Evolutionary conservation across 2,888 invertebrate genomes (phyloP), one percentile per base, ranked within the genome.

Genomic region (Tetrapedia diversipes): DNA sequence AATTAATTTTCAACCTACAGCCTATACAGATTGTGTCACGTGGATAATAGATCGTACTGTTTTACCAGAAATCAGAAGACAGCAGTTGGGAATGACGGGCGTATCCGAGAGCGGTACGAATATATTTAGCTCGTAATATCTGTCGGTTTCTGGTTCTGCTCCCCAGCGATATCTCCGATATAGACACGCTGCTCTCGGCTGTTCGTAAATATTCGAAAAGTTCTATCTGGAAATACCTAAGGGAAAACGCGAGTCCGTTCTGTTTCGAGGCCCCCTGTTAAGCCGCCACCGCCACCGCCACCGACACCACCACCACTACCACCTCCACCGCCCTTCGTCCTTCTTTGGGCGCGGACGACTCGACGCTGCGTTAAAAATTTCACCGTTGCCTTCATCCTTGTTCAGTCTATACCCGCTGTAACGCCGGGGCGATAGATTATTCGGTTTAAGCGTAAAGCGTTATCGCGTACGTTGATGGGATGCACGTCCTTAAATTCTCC

Each of bases 151-250:
- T 41, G 65, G 22, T 56, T 49, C 37, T 43, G 43, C 45, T 76
- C 76, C 45, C 34, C 14, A n/a, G 63, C 45, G 68, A 47, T 45
- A 59, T 16, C 19, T 8, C 22, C 34, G 49, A 60, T 56, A 61
- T 43, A 29, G 49, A 22, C 43, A 32, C 22, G 7, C 45, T n/a
- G n/a, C n/a, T n/a, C n/a, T 24, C 68, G 24, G 27, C 37, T 67
- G 47, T 65, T 77, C 69, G 77, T 76, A 64, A 77, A 69, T 76
- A 77, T 77, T 77, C 59, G 59, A 76, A 68, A 57, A 45, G 37
- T 54, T 64, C 37, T 41, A 34, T 29, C 24, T 57, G 49, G 53
- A 41, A 61, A 53, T 68, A 76, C 37, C 54, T 57, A 8, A 14
- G 47, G 54, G 63, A 53, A 32, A 41, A 37, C n/a, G 22, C 0